Conservation (phyloP, 2,113 vertebrate genomes). For the Pogonocichla stellata region DNA sequence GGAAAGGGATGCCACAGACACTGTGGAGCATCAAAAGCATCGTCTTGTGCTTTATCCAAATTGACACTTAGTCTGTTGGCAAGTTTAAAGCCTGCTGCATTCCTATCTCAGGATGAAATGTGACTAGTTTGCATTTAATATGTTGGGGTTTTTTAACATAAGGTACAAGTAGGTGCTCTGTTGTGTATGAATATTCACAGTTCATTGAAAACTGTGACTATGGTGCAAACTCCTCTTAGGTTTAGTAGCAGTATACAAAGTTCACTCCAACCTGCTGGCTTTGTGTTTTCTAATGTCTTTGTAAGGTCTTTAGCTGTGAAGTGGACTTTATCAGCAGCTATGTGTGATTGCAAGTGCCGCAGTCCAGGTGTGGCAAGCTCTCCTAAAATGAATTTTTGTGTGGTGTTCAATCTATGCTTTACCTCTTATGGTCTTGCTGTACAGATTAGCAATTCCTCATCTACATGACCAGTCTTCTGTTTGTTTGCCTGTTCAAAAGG, state of each 20-base stretch:
- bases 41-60: neutral
- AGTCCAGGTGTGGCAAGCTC: neutral
- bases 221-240: neutral
- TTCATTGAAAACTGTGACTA: neutral
- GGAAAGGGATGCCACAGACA: neutral
- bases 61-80: neutral
- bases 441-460: neutral
- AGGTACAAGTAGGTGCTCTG: neutral
- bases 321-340: neutral
- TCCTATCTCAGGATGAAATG: neutral
- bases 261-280: neutral
- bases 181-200: neutral
- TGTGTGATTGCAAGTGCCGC: neutral
- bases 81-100: neutral
- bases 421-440: neutral
- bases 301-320: neutral
- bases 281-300: neutral
- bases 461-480: neutral
- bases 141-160: accelerated
- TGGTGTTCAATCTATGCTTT: neutral
- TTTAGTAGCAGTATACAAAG: neutral
- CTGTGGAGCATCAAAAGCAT: neutral
- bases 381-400: neutral
- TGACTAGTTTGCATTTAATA: neutral
- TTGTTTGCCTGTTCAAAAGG: neutral